Evolutionary conservation across 2,888 invertebrate genomes (phyloP).

Genomic region (Phragmatobia fuliginosa): DNA sequence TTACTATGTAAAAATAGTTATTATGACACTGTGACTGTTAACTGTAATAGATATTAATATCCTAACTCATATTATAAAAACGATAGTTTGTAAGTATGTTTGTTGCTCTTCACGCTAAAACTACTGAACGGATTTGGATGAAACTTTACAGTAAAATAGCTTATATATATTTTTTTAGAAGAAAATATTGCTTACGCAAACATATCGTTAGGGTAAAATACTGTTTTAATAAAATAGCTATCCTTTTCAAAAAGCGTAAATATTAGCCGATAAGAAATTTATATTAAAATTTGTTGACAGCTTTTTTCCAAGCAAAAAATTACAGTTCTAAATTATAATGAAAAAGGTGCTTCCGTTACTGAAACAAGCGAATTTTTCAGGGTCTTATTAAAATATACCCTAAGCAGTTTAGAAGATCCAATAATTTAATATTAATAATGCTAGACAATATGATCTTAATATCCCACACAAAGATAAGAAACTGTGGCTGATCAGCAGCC

Average conservation of each 20-base stretch:
- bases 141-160: too few species aligned
- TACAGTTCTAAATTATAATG: constrained; percentile 33
- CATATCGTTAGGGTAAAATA: neutral
- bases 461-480: too few species aligned
- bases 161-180: neutral
- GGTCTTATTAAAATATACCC: constrained; percentile 15
- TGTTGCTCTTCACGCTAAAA: too few species aligned
- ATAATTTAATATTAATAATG: neutral
- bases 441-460: neutral
- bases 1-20: too few species aligned
- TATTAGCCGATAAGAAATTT: constrained; percentile 27
- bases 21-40: too few species aligned
- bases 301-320: constrained; percentile 17
- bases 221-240: constrained; percentile 8
- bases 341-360: constrained; percentile 26
- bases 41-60: too few species aligned
- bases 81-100: too few species aligned
- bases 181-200: neutral
- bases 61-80: too few species aligned
- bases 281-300: constrained; percentile 31
- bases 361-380: constrained; percentile 12
- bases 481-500: too few species aligned
- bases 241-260: constrained; percentile 9
- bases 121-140: too few species aligned
- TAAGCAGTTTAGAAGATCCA: constrained; percentile 7